Evolutionary conservation across 1,140 invertebrate genomes (phyloP).

Genomic region (Temnothorax longispinosus): DNA sequence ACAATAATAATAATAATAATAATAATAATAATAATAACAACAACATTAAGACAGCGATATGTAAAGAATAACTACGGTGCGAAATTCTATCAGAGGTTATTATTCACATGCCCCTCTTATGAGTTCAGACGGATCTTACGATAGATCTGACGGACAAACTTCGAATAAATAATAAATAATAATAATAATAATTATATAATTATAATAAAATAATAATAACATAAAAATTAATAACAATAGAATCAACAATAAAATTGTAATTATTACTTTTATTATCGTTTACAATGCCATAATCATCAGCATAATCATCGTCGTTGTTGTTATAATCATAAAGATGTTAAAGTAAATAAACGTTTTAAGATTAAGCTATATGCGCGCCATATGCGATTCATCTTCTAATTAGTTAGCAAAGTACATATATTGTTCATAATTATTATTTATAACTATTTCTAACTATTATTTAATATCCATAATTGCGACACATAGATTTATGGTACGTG

Average conservation of each 20-base stretch:
- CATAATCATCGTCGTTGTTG: conserved; percentile 72
- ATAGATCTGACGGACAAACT: conserved; percentile 1
- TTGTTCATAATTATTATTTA: conserved; percentile 70
- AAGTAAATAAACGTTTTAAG: conserved; percentile 74
- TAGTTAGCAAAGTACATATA: conserved; percentile 63
- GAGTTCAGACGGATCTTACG: not conserved
- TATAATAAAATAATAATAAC: conserved; percentile 18
- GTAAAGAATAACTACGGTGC: not conserved
- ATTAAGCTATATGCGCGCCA: conserved; percentile 57
- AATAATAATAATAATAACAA: conserved; percentile 60
- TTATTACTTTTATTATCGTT: conserved; percentile 68
- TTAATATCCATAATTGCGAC: conserved; percentile 67
- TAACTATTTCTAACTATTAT: conserved; percentile 41
- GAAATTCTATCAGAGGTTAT: conserved; percentile 15
- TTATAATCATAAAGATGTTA: conserved; percentile 74
- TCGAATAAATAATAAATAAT: conserved; percentile 32
- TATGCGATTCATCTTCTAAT: conserved; percentile 64
- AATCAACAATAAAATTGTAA: conserved; percentile 60
- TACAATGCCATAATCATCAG: conserved; percentile 45
- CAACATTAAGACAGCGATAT: not conserved
- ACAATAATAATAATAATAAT: conserved; percentile 52
- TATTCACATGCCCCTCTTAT: not conserved
- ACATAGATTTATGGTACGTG: conserved; percentile 63
- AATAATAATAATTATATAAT: not conserved
- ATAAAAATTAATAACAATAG: conserved; percentile 29